Percentiles rank a stretch among this genome's conserved stretches.
Evolutionary conservation across 2,888 invertebrate species (phyloP).

Genomic region (Luffia ferchaultella): DNA sequence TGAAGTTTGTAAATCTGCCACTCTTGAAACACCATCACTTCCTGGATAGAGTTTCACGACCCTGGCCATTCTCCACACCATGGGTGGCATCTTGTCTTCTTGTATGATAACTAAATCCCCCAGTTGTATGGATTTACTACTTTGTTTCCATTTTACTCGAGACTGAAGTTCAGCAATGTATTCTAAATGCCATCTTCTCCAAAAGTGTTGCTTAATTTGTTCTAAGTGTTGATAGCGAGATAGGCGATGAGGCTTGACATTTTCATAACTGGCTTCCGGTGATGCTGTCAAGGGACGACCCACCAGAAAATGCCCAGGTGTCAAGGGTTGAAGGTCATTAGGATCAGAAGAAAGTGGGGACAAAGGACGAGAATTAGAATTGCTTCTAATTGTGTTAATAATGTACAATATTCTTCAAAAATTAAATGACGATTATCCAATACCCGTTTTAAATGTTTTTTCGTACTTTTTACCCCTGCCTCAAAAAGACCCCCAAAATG

Average conservation of each 20-base stretch:
- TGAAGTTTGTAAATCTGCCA: slow-evolving; percentile 26
- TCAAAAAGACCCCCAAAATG: background rate
- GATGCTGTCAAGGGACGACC: background rate
- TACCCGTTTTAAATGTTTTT: background rate
- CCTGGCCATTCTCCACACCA: slow-evolving; percentile 30
- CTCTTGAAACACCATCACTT: slow-evolving; percentile 25
- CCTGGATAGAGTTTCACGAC: slow-evolving; percentile 27
- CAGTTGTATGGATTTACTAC: slow-evolving; percentile 18
- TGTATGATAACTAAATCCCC: slow-evolving; percentile 24
- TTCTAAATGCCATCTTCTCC: background rate
- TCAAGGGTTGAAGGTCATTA: background rate
- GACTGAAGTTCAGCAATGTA: no score
- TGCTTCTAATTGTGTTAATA: background rate
- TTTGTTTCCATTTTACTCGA: slow-evolving; percentile 13
- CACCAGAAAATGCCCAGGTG: background rate
- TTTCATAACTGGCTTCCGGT: background rate
- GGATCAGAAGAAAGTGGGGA: background rate
- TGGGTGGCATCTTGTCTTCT: slow-evolving; percentile 22
- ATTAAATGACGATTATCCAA: background rate
- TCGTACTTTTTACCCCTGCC: background rate
- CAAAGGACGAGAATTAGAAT: background rate
- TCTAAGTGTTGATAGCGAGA: background rate
- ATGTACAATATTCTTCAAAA: background rate
- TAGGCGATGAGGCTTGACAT: background rate
- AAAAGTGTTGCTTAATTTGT: background rate